phyloP scores from a whole-genome alignment of 2,797 vertebrate species.

The Hipposideros larvatus region DNA sequence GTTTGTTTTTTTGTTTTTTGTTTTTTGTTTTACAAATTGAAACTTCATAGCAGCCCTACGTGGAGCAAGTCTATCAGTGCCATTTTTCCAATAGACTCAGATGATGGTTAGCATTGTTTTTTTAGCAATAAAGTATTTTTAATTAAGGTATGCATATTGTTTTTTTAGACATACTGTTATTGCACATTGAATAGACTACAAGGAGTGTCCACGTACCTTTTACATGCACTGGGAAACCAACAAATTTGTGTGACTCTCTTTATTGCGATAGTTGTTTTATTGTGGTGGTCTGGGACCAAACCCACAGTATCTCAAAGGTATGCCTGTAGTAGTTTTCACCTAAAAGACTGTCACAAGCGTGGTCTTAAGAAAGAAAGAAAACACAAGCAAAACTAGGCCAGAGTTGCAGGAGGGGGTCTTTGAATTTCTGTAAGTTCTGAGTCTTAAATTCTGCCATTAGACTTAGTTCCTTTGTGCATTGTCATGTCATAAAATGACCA shows the following conservation, averaged over 20 bases:
- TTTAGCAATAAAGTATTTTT: not conserved
- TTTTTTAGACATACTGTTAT: not conserved
- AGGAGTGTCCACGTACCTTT: not conserved
- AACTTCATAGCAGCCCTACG: not conserved
- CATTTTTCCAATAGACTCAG: not conserved
- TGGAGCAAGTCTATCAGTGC: not conserved
- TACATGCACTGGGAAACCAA: not conserved
- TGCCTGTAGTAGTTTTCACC: not conserved
- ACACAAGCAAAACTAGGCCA: not conserved
- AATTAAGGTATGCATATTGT: not conserved
- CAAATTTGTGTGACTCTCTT: not conserved
- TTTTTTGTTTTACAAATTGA: not conserved
- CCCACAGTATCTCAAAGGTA: not conserved
- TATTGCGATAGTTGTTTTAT: not conserved
- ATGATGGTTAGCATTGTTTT: not conserved
- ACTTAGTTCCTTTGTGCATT: constrained; percentile 36
- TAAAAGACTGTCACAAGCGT: not conserved
- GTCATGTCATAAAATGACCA: not conserved
- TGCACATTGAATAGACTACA: not conserved
- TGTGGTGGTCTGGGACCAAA: not conserved
- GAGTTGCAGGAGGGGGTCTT: not conserved
- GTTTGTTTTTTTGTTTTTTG: not conserved
- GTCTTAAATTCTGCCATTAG: constrained; percentile 11
- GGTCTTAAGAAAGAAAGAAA: not conserved
- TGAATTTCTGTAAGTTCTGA: not conserved